Evolutionary conservation across 2,797 vertebrate species (phyloP), one percentile per base, ranked within the genome.

Genomic region (Nannoperca obscura): DNA sequence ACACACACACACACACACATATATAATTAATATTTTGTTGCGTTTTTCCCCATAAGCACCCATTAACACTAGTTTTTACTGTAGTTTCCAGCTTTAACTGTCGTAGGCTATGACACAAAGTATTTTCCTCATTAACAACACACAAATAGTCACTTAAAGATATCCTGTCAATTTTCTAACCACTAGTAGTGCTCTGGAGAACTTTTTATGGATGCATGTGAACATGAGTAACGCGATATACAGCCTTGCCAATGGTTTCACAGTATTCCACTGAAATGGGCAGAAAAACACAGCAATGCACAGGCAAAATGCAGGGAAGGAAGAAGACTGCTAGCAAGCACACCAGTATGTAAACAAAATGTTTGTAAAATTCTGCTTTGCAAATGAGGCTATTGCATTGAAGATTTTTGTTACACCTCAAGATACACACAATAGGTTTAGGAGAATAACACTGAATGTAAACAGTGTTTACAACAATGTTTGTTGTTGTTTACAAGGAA

Each of bases 201-300:
- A 38, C 36, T 38, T 10, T 38, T 38, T 38, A 38, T 10, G 8
- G 36, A 38, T 3, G 0, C 8, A 34, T 34, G 34, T 34, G 34
- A 6, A 38, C 9, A 5, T 2, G 2, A 10, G 36, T 38, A 10
- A 38, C 9, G 1, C 9, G 36, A 38, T 38, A 38, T 10, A 38
- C 36, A 38, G 8, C 15, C 32, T 19, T 30, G 24, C 34, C 6
- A 50, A 3, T 42, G 17, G 17, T 50, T 52, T 34, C 24, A 34
- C 49, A 65, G 27, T 50, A 65, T 53, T 38, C 63, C n/a, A 34
- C 24, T 71, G 24, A 55, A 24, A 42, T 55, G 27, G 14, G 50
- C 44, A 1, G 8, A 64, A 42, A 78, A 50, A 42, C 5, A 42
- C 52, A 20, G 7, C 1, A 11, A 71, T 7, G 42, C 13, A 1